A percentile compares a stretch with the other conserved stretches of the same genome.
These are phyloP conservation scores for Cephonodes hylas DNA, from an alignment of 2,888 invertebrate genomes.

Conservation along the genomic window DNA sequence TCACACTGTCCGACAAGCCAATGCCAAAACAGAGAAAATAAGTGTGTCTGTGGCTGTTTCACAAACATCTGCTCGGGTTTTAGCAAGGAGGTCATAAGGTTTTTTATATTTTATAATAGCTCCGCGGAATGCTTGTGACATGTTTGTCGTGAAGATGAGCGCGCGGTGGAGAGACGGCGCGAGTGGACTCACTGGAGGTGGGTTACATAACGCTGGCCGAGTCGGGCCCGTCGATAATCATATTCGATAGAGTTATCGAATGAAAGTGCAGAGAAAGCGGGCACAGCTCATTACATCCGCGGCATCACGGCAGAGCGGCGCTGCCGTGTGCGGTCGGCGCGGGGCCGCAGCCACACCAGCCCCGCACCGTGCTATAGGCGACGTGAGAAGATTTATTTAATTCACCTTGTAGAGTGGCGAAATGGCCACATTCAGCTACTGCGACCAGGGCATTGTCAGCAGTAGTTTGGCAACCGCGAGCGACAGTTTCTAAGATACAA, in stretches of 20 bases:
- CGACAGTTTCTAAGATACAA: neutral
- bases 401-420: neutral
- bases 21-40: too few relatives aligned
- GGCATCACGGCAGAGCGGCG: neutral
- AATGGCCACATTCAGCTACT: neutral
- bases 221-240: neutral
- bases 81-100: too few relatives aligned
- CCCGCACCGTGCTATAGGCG: neutral
- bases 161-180: too few relatives aligned
- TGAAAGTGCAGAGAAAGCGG: conserved; percentile 3
- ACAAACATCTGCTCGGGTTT: too few relatives aligned
- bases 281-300: neutral
- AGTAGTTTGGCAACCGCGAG: neutral
- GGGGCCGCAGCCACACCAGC: too few relatives aligned
- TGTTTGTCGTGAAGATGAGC: too few relatives aligned
- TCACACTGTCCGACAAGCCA: too few relatives aligned
- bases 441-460: neutral
- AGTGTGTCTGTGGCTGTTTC: too few relatives aligned
- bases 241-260: neutral
- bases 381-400: neutral
- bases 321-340: neutral
- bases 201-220: neutral
- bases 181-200: neutral
- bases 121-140: too few relatives aligned
- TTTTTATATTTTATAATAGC: too few relatives aligned